These are phyloP conservation scores for Euclidia mi DNA, from an alignment of 2,888 invertebrate genomes.

Conservation along the genomic window DNA sequence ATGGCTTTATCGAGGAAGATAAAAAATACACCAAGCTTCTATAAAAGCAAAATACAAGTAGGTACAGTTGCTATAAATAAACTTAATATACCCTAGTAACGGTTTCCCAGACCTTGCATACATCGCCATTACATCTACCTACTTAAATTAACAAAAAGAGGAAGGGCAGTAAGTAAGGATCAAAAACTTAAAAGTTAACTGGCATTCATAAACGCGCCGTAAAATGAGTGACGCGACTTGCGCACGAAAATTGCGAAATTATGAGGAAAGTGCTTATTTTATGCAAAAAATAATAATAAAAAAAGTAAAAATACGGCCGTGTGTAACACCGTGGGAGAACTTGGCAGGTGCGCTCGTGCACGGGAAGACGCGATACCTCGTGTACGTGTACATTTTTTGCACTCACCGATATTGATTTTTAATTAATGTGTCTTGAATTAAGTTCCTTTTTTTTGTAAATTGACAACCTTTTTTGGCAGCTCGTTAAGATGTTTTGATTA, in stretches of 20 bases:
- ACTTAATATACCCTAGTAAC: too few species aligned
- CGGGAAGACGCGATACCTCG: conserved; percentile 61
- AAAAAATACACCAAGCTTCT: too few species aligned
- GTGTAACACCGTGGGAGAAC: conserved; percentile 85
- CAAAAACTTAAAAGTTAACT: conserved; percentile 38
- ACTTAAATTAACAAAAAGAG: neutral
- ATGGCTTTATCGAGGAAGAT: too few species aligned
- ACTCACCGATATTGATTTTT: conserved; percentile 79
- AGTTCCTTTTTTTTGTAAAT: conserved; percentile 46
- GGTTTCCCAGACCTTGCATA: too few species aligned
- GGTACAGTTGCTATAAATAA: too few species aligned
- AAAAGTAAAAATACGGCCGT: conserved; percentile 65
- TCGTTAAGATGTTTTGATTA: conserved; percentile 37
- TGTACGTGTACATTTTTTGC: conserved; percentile 65
- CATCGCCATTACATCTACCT: too few species aligned
- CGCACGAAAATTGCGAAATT: conserved; percentile 80
- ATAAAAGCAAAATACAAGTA: too few species aligned
- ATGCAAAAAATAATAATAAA: conserved; percentile 75
- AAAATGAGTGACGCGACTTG: conserved; percentile 69
- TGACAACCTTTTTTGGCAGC: conserved; percentile 35
- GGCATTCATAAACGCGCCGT: conserved; percentile 56
- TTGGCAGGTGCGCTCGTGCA: conserved; percentile 77
- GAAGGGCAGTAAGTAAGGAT: conserved; percentile 33
- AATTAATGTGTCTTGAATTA: conserved; percentile 71
- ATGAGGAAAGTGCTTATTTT: conserved; percentile 84